Conservation (phyloP, 1,140 invertebrate species). For the Centruroides vittatus region DNA sequence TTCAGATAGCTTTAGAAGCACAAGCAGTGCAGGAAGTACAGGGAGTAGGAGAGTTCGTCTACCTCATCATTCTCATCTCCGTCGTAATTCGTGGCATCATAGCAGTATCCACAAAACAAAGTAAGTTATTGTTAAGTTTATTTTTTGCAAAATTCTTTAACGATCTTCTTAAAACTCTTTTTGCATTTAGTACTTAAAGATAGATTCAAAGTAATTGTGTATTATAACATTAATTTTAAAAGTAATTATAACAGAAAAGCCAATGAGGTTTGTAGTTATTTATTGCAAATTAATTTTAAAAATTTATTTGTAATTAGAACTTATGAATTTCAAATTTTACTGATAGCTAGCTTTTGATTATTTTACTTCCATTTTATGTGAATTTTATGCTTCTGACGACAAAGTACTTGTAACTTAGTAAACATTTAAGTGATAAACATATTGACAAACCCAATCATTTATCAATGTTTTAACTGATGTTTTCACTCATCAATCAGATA, state of each 20-base stretch:
- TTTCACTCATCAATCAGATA: too few species aligned
- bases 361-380: too few species aligned
- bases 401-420: too few species aligned
- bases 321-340: too few species aligned
- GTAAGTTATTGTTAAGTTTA: constrained; percentile 18
- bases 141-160: not conserved
- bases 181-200: not conserved
- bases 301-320: not conserved
- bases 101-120: constrained; percentile 52
- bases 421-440: too few species aligned
- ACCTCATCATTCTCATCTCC: constrained; percentile 15
- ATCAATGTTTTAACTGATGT: too few species aligned
- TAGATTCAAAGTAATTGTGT: not conserved
- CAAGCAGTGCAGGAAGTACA: constrained; percentile 1
- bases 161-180: not conserved
- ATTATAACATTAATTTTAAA: too few species aligned
- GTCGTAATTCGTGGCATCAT: constrained; percentile 49
- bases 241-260: too few species aligned
- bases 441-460: too few species aligned
- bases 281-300: not conserved
- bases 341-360: too few species aligned
- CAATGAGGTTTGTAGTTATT: too few species aligned
- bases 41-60: constrained; percentile 11
- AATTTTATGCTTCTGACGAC: too few species aligned
- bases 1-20: not conserved